Base-by-base conservation (phyloP, 2,888 invertebrate genomes). In the Stenotaenia linearis region DNA sequence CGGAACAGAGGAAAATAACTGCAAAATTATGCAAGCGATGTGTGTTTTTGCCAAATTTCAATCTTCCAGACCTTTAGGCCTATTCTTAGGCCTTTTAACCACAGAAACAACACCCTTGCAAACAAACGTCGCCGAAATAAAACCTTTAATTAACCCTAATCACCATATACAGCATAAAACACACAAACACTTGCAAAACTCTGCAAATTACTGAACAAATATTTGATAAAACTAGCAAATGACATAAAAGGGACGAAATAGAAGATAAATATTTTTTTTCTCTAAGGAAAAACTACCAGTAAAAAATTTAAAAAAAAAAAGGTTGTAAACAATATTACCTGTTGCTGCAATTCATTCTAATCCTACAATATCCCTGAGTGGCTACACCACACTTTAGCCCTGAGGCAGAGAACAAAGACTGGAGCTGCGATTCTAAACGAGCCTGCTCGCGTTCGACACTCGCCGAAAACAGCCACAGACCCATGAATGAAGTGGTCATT, bases 331-430 rank as follows among this genome's bases (percentile, higher is more conserved):
- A 61, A 61, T 61, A 61, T 61, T 61, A 61, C 61, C 61, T 61
- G 61, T 61, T 61, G 61, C 61, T 25, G 61, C 61, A 61, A 61
- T 61, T 61, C 61, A 61, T 61, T 61, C 61, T 61, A 61, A 61
- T 61, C 61, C 28, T 61, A 61, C 61, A 61, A 61, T 61, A 61
- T 61, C 28, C 61, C 61, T 61, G 61, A 61, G 61, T 61, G 61
- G 61, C 61, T 61, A 61, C 61, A 61, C 61, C 61, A 61, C 23
- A 28, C 61, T 25, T 25, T 61, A 23, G 61, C 61, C 61, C 61
- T 25, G 61, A 61, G 61, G 61, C 61, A 25, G 23, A 21, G 61
- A 61, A 28, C 23, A 61, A 23, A 61, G 61, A 9, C 6, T 61
- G 61, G 23, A 61, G 61, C 61, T 61, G 61, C 61, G 61, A 15